Base-by-base conservation (phyloP, 2,888 invertebrate species). In the Pammene fasciana region DNA sequence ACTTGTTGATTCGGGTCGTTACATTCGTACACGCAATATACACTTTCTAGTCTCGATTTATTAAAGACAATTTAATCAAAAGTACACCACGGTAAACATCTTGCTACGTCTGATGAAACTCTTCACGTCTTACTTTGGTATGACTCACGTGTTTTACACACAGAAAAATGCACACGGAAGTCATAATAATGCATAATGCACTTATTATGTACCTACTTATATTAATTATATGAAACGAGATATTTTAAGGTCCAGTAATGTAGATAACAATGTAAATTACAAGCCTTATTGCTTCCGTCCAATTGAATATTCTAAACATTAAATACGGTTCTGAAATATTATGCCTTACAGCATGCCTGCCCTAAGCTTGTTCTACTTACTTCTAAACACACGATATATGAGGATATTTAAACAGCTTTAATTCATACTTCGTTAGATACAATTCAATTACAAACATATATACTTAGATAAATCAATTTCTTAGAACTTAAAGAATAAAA, bases 21-120 rank as follows among this genome's bases (percentile, higher is more conserved):
- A 79, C 77, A 85, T 86, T 84, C 84, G 80, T 76, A 81, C 72
- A 78, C 80, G 83, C 81, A 78, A 78, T 80, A 83, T 84, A 88
- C 88, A 89, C 87, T 89, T 88, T 92, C 91, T 92, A 92, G 91
- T 92, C 91, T 90, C 87, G 81, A 87, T 87, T 84, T 85, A 83
- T 81, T 84, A 80, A 85, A 85, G 82, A 81, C 84, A 82, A 79
- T 75, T 79, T 79, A 77, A 74, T 73, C 75, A 72, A 70, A 74
- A 54, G 34, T 54, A 65, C 26, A 60, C 46, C 59, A 60, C 65
- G 50, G 8, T 50, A 14, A 54, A 52, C 18, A 59, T 65, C 70
- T 59, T 14, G 46, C 48, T 48, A 36, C 41, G 54, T 26, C 46
- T 36, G 61, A 67, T 26, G 64, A 60, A 54, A 41, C 46, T 14